Evolutionary conservation across 2,113 vertebrate species (phyloP), one percentile per base, ranked within the genome.

Genomic region (Addax nasomaculatus): DNA sequence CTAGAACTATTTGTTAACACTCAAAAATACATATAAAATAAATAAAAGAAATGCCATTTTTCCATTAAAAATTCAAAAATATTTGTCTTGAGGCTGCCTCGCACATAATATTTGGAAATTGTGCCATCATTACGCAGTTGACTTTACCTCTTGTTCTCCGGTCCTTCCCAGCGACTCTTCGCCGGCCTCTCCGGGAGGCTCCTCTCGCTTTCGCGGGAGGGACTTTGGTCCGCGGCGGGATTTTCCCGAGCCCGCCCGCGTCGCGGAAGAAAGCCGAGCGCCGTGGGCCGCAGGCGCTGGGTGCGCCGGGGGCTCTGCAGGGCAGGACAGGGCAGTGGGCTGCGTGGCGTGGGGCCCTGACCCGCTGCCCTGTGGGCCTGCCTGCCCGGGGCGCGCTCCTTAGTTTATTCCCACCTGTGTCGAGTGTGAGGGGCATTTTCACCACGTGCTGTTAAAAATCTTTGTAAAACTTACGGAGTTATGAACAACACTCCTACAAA

Each of bases 21-120:
- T 97, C 93, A 97, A 96, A 98, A 97, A 92, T 97, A 96, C 97
- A 97, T 97, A 93, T 97, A 97, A 98, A 97, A 95, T 97, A 97
- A 97, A 97, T 96, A 97, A 96, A 94, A 95, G 96, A 94, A 98
- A 97, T 97, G 95, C 16, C 33, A 93, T 96, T 97, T 97, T 98
- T 93, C 86, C 86, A 95, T 97, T 97, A 95, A 83, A 95, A 95
- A 97, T 89, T 89, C 79, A 96, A 81, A 95, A 93, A 86, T 81
- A 86, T 89, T 96, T 95, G 45, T 84, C 89, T 89, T 5, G 58
- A 96, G 67, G 83, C 78, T 29, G 89, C 53, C 51, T 91, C 70
- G 79, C 25, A 49, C 58, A 43, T 7, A 49, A 30, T 88, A 10
- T 88, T 62, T 86, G 51, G 95, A 67, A 89, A 84, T 8, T n/a